Evolutionary conservation across 1,140 invertebrate genomes (phyloP).

Genomic region (Branchinecta lynchi): DNA sequence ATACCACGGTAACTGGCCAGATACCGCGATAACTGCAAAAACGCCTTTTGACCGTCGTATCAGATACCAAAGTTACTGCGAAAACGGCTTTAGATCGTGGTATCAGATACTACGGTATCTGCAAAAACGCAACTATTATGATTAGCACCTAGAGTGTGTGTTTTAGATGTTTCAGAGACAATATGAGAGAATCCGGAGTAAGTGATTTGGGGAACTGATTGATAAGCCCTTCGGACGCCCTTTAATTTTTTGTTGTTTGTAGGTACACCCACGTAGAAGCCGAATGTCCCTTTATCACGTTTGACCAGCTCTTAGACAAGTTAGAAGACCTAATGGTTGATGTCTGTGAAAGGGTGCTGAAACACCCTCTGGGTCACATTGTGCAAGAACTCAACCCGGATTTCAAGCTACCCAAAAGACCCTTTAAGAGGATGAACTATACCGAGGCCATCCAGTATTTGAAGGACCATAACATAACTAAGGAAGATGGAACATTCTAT

Average conservation of each 20-base stretch:
- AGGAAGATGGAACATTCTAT: constrained; percentile 92
- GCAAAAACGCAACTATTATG: too few relatives aligned
- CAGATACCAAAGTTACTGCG: too few relatives aligned
- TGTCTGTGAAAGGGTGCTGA: constrained; percentile 78
- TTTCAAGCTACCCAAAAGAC: constrained; percentile 70
- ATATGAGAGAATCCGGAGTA: too few relatives aligned
- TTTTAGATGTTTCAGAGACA: too few relatives aligned
- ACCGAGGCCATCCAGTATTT: constrained; percentile 85
- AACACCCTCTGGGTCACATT: constrained; percentile 59
- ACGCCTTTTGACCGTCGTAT: too few relatives aligned
- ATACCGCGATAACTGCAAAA: too few relatives aligned
- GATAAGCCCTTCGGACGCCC: too few relatives aligned
- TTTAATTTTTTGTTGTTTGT: constrained; percentile 23
- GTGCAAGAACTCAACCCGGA: constrained; percentile 83
- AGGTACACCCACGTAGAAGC: constrained; percentile 93
- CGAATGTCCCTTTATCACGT: constrained; percentile 88
- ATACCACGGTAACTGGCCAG: too few relatives aligned
- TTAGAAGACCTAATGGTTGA: constrained; percentile 93
- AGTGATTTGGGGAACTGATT: too few relatives aligned
- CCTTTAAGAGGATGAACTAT: constrained; percentile 91
- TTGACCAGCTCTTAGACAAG: constrained; percentile 73
- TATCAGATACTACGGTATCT: too few relatives aligned
- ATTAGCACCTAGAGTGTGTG: too few relatives aligned
- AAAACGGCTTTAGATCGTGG: too few relatives aligned
- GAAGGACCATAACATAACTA: constrained; percentile 80